Conservation (phyloP, 2,113 vertebrate species). For the Coreoperca whiteheadi region DNA sequence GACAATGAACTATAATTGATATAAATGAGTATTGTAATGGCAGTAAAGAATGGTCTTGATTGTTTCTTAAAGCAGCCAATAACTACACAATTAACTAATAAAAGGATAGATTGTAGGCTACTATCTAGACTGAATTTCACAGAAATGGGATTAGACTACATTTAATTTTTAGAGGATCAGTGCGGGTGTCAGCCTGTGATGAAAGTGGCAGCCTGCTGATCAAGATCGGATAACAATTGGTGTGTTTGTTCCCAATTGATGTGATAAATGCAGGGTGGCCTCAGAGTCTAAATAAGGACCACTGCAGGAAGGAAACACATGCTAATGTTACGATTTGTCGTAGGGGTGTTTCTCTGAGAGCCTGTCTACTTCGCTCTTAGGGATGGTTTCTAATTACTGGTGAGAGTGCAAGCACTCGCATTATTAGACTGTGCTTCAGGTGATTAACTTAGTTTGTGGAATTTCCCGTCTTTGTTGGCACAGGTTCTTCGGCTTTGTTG, state of each 20-base stretch:
- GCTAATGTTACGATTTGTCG: background rate
- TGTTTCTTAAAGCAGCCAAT: slow-evolving; percentile 27
- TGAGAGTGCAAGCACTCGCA: background rate
- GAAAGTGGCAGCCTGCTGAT: slow-evolving; percentile 14
- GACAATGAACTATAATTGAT: slow-evolving; percentile 35
- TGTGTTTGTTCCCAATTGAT: background rate
- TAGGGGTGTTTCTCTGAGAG: background rate
- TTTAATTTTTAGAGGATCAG: slow-evolving; percentile 25
- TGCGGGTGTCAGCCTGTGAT: background rate
- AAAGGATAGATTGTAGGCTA: background rate
- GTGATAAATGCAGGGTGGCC: background rate
- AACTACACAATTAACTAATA: slow-evolving; percentile 23
- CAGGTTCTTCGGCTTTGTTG: background rate
- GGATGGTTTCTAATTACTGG: slow-evolving; percentile 10
- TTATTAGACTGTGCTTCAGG: background rate
- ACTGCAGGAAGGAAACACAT: background rate
- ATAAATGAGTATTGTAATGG: slow-evolving; percentile 26
- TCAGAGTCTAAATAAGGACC: background rate
- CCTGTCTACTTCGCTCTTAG: background rate
- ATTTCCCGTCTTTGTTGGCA: background rate
- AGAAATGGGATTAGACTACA: background rate
- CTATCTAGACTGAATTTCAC: background rate
- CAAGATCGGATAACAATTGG: background rate
- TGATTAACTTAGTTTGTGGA: background rate
- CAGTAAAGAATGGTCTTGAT: background rate